A percentile compares a stretch with the other conserved stretches of the same genome.
These are phyloP conservation scores for Tridacna gigas DNA, from an alignment of 2,888 invertebrate species.

Conservation along the genomic window DNA sequence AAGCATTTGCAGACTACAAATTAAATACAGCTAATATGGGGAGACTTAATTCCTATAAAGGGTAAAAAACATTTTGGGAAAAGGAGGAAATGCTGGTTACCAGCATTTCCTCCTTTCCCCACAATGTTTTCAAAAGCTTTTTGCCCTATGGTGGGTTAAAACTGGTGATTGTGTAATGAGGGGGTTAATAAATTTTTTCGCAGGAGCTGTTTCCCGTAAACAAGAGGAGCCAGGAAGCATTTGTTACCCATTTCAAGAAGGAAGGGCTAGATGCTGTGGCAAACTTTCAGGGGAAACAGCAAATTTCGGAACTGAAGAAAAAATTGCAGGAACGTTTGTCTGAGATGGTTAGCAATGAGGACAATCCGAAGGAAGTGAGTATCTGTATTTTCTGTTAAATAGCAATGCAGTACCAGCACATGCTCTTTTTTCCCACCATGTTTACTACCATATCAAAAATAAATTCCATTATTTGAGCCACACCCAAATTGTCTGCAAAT, in stretches of 20 bases:
- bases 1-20: too few relatives aligned
- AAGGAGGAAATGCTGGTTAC: too few relatives aligned
- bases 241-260: conserved; percentile 91
- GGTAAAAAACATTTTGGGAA: too few relatives aligned
- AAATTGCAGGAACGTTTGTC: conserved; percentile 88
- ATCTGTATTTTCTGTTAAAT: too few relatives aligned
- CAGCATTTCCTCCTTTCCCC: too few relatives aligned
- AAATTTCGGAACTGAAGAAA: conserved; percentile 92
- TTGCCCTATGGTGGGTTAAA: too few relatives aligned
- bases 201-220: conserved; percentile 96
- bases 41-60: too few relatives aligned
- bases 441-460: not conserved
- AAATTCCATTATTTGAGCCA: not conserved
- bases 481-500: too few relatives aligned
- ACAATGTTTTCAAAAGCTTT: too few relatives aligned
- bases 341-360: conserved; percentile 94
- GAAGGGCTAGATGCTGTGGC: conserved; percentile 92
- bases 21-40: too few relatives aligned
- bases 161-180: too few relatives aligned
- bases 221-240: conserved; percentile 95
- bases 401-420: too few relatives aligned
- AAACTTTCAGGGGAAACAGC: conserved; percentile 86
- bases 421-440: not conserved
- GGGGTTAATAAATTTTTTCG: conserved; percentile 14
- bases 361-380: conserved; percentile 89